A percentile compares a stretch with the other conserved stretches of the same genome.
phyloP scores from a whole-genome alignment of 2,797 vertebrate species.

The Pantherophis alleghaniensis region DNA sequence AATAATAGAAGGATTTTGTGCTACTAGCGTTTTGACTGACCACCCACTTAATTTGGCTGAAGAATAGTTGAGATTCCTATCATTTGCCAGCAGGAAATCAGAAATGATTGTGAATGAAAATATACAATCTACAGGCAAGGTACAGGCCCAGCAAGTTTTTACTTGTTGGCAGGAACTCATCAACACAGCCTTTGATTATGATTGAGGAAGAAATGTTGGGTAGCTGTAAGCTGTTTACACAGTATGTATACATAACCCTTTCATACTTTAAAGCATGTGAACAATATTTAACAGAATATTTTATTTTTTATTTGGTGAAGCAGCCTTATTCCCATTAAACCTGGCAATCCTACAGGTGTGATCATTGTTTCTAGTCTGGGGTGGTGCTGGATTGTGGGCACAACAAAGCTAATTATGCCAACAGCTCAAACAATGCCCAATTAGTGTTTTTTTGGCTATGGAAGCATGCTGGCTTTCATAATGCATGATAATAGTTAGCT shows the following conservation, averaged over 20 bases:
- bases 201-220: not conserved
- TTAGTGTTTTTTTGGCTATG: not conserved
- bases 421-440: not conserved
- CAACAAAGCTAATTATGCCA: not conserved
- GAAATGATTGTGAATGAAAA: not conserved
- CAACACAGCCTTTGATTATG: slow-evolving; percentile 4
- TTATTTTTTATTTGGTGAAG: not conserved
- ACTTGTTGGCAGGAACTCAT: not conserved
- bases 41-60: not conserved
- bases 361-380: not conserved
- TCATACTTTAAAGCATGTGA: not conserved
- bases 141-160: not conserved
- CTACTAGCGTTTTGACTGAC: not conserved
- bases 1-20: not conserved
- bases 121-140: not conserved
- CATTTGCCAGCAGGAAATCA: slow-evolving; percentile 7
- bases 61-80: not conserved
- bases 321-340: not conserved
- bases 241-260: not conserved
- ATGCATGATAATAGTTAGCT: not conserved
- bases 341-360: not conserved
- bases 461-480: rapidly evolving
- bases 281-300: not conserved
- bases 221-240: not conserved
- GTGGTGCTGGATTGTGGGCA: slow-evolving; percentile 1